phyloP scores from a whole-genome alignment of 1,140 invertebrate species.

The Bombus breviceps region DNA sequence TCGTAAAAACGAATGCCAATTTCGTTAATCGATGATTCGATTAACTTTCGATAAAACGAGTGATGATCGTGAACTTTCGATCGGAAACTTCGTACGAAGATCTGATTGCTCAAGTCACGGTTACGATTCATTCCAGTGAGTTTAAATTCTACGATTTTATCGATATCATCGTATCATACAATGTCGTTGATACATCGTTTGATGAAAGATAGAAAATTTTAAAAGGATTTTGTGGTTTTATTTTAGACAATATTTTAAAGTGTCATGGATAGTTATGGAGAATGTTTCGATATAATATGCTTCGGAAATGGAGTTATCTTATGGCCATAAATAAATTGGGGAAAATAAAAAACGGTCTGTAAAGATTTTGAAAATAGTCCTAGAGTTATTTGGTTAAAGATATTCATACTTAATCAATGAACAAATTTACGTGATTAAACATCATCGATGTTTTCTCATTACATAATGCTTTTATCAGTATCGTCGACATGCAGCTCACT shows the following conservation, averaged over 20 bases:
- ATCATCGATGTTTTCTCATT: no score
- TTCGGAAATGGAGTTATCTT: background rate
- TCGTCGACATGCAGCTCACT: no score
- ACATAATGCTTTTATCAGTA: no score
- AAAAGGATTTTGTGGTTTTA: no score
- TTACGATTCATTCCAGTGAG: background rate
- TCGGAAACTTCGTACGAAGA: background rate
- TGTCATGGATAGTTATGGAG: no score
- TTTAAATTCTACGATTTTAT: background rate
- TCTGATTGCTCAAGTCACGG: background rate
- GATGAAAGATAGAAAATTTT: background rate
- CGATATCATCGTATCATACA: no score
- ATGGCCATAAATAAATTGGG: background rate
- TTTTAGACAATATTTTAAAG: no score
- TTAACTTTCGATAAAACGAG: slow-evolving; percentile 40
- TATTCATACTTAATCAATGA: no score
- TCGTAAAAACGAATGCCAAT: slow-evolving; percentile 67
- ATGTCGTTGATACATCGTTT: background rate
- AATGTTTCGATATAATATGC: no score
- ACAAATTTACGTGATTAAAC: no score
- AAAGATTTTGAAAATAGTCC: no score
- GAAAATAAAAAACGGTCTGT: background rate
- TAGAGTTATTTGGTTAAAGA: no score
- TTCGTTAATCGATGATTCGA: slow-evolving; percentile 64
- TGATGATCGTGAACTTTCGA: slow-evolving; percentile 21